Conservation (phyloP, 2,113 vertebrate genomes). For the Spilogale gracilis region DNA sequence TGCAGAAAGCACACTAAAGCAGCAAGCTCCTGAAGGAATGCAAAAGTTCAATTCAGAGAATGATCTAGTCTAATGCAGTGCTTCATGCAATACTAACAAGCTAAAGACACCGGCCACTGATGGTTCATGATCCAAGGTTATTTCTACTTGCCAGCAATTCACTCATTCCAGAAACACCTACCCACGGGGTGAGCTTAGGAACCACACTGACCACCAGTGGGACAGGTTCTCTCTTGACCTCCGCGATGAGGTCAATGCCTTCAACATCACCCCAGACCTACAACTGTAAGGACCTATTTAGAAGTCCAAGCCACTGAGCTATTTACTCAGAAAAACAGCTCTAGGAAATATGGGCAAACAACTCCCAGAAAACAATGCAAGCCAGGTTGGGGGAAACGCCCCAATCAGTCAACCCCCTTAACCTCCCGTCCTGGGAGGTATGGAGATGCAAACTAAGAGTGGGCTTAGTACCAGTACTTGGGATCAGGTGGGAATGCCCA, state of each 20-base stretch:
- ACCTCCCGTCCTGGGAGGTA: too few species aligned
- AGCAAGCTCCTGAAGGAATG: neutral
- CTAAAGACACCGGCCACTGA: neutral
- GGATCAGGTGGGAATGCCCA: too few species aligned
- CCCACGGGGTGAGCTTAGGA: neutral
- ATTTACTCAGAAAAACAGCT: too few species aligned
- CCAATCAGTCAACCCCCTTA: too few species aligned
- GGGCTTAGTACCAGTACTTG: too few species aligned
- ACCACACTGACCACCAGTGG: neutral
- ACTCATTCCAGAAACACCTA: neutral
- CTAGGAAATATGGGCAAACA: too few species aligned
- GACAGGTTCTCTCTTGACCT: neutral
- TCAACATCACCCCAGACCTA: neutral
- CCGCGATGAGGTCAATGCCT: neutral
- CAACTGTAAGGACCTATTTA: too few species aligned
- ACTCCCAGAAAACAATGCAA: too few species aligned
- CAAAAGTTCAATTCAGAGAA: neutral
- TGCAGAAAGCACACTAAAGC: neutral
- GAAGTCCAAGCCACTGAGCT: too few species aligned
- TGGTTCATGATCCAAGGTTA: neutral
- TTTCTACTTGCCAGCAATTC: neutral
- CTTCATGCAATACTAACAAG: neutral
- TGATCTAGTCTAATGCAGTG: neutral
- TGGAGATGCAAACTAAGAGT: too few species aligned
- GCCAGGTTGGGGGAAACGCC: too few species aligned